These are phyloP conservation scores for Nerophis ophidion DNA, from an alignment of 2,113 vertebrate species.

Conservation along the genomic window DNA sequence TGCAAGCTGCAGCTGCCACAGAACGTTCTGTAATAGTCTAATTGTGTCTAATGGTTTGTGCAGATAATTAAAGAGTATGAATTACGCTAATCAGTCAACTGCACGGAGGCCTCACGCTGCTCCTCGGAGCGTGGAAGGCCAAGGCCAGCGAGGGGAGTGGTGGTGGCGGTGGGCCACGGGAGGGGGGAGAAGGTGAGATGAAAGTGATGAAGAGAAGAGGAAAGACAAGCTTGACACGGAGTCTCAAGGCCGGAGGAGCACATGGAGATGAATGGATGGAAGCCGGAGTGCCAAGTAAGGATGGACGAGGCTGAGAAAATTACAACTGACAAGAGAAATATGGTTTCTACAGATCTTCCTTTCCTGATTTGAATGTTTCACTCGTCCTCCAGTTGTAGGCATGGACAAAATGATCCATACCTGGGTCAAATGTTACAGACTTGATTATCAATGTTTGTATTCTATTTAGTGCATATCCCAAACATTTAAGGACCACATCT, in stretches of 20 bases:
- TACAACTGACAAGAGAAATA: slow-evolving; percentile 18
- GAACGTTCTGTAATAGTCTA: slow-evolving; percentile 99
- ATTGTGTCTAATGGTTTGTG: slow-evolving; percentile 99
- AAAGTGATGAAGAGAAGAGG: slow-evolving; percentile 42
- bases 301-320: slow-evolving; percentile 4
- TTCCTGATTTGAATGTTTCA: no score
- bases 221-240: slow-evolving; percentile 29
- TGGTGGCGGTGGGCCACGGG: slow-evolving; percentile 9
- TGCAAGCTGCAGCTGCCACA: slow-evolving; percentile 65
- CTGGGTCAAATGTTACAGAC: no score
- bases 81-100: slow-evolving; percentile 99
- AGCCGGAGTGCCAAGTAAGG: slow-evolving; percentile 9
- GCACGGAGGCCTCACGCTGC: slow-evolving; percentile 70
- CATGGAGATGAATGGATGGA: slow-evolving; percentile 14
- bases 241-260: slow-evolving; percentile 1
- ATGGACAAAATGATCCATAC: no score
- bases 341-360: no score
- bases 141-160: slow-evolving; percentile 26
- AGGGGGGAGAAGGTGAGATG: slow-evolving; percentile 38
- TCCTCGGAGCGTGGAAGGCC: slow-evolving; percentile 62
- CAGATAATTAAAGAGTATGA: slow-evolving; percentile 99
- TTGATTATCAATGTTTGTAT: no score
- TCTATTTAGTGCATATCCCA: no score
- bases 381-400: no score
- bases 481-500: no score